phyloP scores from a whole-genome alignment of 2,888 invertebrate genomes.

The Cerastis rubricosa region DNA sequence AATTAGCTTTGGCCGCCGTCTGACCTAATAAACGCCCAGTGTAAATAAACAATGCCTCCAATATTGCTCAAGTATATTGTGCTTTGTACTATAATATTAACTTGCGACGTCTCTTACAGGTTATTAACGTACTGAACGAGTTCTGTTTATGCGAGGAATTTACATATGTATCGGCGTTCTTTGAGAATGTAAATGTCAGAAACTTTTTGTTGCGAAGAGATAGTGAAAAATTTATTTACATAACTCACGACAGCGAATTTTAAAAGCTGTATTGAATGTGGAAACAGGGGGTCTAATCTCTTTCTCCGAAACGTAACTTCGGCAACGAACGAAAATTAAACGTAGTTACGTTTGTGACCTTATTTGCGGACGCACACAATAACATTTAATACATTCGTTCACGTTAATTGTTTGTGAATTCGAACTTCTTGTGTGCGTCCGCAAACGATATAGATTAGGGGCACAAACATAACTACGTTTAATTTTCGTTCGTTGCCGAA shows the following conservation, averaged over 20 bases:
- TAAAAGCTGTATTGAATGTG: constrained; percentile 32
- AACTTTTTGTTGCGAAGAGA: constrained; percentile 23
- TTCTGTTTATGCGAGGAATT: constrained; percentile 44
- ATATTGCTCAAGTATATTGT: constrained; percentile 43
- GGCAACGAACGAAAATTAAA: no score
- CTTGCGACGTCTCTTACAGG: constrained; percentile 29
- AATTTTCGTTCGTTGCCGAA: no score
- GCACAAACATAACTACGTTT: no score
- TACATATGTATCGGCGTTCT: constrained; percentile 38
- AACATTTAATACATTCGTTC: no score
- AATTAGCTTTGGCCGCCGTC: constrained; percentile 55
- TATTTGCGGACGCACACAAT: no score
- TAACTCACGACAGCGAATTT: constrained; percentile 24
- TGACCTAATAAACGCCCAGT: constrained; percentile 68
- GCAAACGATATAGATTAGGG: no score
- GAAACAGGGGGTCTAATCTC: constrained; percentile 23
- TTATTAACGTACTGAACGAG: constrained; percentile 40
- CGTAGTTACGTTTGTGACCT: no score
- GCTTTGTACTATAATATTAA: constrained; percentile 50
- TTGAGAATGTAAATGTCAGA: constrained; percentile 28
- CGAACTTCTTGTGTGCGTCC: no score
- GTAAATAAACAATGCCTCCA: constrained; percentile 66
- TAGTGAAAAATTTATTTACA: constrained; percentile 24
- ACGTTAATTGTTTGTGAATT: no score
- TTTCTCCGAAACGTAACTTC: no score